Percentiles rank a stretch among this genome's conserved stretches.
These are phyloP conservation scores for Galendromus occidentalis DNA, from an alignment of 1,140 invertebrate genomes.

Conservation along the genomic window DNA sequence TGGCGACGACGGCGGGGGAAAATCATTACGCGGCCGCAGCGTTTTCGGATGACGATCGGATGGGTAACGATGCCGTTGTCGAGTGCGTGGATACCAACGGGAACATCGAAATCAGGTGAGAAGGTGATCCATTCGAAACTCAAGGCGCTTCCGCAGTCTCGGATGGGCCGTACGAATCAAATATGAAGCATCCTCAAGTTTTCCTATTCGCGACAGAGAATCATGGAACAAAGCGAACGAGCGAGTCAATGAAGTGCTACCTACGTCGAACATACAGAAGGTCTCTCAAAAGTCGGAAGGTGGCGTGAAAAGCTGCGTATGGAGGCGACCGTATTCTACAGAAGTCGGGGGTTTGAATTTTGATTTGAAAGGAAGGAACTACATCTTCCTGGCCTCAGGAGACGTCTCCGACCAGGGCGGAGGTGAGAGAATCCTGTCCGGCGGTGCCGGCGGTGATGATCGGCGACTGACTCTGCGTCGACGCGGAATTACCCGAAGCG, in stretches of 20 bases:
- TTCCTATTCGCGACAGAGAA: no score
- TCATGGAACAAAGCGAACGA: slow-evolving; percentile 23
- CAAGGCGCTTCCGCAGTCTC: no score
- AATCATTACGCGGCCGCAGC: slow-evolving; percentile 48
- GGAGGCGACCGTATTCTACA: slow-evolving; percentile 26
- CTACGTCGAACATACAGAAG: not conserved
- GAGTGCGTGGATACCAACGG: slow-evolving; percentile 45
- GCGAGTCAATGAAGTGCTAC: not conserved
- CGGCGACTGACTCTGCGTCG: no score
- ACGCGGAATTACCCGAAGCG: no score
- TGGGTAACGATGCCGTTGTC: slow-evolving; percentile 64
- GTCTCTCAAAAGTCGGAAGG: not conserved
- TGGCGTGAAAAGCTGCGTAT: slow-evolving; percentile 11
- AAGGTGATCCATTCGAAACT: not conserved
- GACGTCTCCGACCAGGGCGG: not conserved
- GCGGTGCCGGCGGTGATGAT: no score
- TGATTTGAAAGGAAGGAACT: slow-evolving; percentile 48
- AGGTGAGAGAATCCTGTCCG: no score
- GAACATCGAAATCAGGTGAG: slow-evolving; percentile 28
- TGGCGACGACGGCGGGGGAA: not conserved
- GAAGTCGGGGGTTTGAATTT: slow-evolving; percentile 40
- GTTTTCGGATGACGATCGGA: slow-evolving; percentile 45
- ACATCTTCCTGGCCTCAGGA: slow-evolving; percentile 53
- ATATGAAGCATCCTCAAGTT: no score
- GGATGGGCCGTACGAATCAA: no score